Conservation (phyloP, 2,888 invertebrate genomes). For the Cerastis rubricosa region DNA sequence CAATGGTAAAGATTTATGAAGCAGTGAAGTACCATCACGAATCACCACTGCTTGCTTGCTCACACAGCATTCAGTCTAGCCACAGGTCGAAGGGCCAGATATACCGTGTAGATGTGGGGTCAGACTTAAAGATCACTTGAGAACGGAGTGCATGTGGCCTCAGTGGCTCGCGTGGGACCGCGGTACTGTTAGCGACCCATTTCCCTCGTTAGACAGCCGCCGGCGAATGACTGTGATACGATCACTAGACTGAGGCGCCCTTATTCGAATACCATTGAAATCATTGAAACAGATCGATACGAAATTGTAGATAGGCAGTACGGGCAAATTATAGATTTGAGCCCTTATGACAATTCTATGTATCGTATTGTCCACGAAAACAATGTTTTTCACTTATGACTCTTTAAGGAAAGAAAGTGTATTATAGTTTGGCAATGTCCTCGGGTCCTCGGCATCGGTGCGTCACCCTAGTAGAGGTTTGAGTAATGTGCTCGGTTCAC, state of each 20-base stretch:
- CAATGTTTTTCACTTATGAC: background rate
- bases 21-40: background rate
- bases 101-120: background rate
- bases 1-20: background rate
- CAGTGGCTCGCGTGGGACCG: background rate
- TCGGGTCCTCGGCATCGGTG: background rate
- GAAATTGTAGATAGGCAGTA: background rate
- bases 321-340: background rate
- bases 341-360: background rate
- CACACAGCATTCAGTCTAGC: background rate
- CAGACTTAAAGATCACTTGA: slow-evolving; percentile 5
- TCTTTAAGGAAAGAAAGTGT: background rate
- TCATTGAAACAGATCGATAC: background rate
- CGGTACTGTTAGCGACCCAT: slow-evolving; percentile 23
- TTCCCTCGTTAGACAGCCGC: background rate
- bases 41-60: background rate
- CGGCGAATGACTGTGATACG: background rate
- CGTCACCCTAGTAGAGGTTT: background rate
- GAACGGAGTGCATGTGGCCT: background rate
- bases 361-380: background rate
- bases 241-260: background rate
- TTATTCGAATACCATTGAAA: background rate
- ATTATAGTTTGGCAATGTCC: background rate
- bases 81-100: background rate
- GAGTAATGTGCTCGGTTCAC: background rate